phyloP scores from a whole-genome alignment of 2,888 invertebrate species.

The Pterostichus madidus region DNA sequence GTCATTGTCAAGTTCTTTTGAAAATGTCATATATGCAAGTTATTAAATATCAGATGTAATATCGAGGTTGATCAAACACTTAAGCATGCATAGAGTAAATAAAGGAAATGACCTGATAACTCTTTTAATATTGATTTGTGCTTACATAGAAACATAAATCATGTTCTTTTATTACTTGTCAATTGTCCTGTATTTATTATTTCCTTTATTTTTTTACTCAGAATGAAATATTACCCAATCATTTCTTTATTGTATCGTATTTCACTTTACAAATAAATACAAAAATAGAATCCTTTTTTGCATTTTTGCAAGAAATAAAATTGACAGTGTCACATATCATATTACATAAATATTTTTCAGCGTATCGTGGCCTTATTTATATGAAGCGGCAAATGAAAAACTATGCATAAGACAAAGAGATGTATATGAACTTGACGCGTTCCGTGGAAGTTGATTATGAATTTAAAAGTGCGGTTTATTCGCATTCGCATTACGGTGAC shows the following conservation, averaged over 20 bases:
- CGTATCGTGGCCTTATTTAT: too few species aligned
- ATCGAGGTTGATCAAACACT: slow-evolving; percentile 10
- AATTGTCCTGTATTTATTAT: too few species aligned
- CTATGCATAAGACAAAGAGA: not conserved
- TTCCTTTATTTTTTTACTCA: not conserved
- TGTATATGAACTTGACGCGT: not conserved
- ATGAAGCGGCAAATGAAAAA: slow-evolving; percentile 2
- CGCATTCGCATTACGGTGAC: not conserved
- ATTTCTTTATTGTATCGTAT: slow-evolving; percentile 5
- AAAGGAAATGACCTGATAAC: slow-evolving; percentile 12
- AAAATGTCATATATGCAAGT: too few species aligned
- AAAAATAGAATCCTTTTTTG: not conserved
- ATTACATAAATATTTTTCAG: too few species aligned
- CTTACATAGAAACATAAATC: not conserved
- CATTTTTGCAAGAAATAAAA: too few species aligned
- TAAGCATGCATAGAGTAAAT: not conserved
- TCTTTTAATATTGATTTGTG: slow-evolving; percentile 30
- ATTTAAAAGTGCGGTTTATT: not conserved
- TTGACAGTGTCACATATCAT: too few species aligned
- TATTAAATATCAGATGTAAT: not conserved
- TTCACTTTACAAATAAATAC: not conserved
- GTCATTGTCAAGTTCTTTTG: too few species aligned
- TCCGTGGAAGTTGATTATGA: not conserved
- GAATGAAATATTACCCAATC: not conserved
- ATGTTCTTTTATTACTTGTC: not conserved